A percentile compares a stretch with the other conserved stretches of the same genome.
Evolutionary conservation across 2,797 vertebrate species (phyloP).

Genomic region (Perodicticus potto): DNA sequence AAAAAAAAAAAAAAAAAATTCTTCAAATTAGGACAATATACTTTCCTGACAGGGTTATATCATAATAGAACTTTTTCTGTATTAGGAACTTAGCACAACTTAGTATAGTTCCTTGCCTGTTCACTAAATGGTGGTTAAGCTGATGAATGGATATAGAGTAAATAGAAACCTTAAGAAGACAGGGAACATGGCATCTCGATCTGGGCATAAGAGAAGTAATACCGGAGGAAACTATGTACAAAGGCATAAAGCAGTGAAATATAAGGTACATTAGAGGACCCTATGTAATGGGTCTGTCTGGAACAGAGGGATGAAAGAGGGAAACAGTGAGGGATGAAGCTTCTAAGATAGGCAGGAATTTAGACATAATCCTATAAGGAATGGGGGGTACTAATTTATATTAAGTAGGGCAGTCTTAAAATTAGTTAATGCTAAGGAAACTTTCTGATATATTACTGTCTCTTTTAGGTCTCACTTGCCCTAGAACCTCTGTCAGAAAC

Average conservation of each 20-base stretch:
- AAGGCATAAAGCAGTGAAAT: constrained; percentile 30
- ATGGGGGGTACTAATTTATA: neutral
- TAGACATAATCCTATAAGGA: constrained; percentile 40
- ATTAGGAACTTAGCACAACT: constrained; percentile 9
- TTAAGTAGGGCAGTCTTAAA: constrained; percentile 38
- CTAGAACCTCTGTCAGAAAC: constrained; percentile 93
- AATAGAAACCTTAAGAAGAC: constrained; percentile 4
- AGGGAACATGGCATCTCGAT: neutral
- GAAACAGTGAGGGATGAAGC: neutral
- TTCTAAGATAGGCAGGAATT: constrained; percentile 38
- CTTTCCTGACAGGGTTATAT: constrained; percentile 7
- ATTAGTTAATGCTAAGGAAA: constrained; percentile 56
- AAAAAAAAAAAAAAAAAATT: neutral
- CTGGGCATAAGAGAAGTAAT: constrained; percentile 6
- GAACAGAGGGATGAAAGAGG: neutral
- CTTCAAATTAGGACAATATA: constrained; percentile 31
- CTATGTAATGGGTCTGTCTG: constrained; percentile 11
- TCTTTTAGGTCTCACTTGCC: constrained; percentile 91
- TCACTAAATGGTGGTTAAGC: constrained; percentile 4
- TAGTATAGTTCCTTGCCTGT: neutral
- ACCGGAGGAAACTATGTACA: constrained; percentile 4
- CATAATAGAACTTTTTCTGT: constrained; percentile 12
- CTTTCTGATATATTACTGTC: constrained; percentile 16
- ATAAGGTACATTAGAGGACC: neutral
- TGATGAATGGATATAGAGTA: neutral